Evolutionary conservation across 2,888 invertebrate genomes (phyloP), one percentile per base, ranked within the genome.

Genomic region (Lochmaea crataegi): DNA sequence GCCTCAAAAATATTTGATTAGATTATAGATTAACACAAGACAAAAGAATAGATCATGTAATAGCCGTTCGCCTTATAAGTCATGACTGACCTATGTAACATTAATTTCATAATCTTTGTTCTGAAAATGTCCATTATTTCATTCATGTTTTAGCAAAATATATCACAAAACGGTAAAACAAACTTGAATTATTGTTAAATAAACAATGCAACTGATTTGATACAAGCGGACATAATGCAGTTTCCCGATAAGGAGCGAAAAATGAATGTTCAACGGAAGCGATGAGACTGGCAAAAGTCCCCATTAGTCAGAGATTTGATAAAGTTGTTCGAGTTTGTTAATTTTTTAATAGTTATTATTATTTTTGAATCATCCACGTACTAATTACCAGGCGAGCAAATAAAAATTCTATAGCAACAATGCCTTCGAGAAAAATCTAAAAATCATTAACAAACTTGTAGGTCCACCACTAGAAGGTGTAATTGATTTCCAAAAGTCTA

Each of bases 31-130:
- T 16, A 7, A 53, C 7, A 18, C 53, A 7, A 53, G 2, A 18
- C 53, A 53, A 18, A 53, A 38, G 38, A 60, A 32, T 9, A 14
- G n/a, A n/a, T 32, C n/a, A 14, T 10, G 10, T 38, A 60, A 60
- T 38, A 32, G 60, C 38, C 32, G 11, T 38, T 60, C 16, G 9
- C 60, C 60, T 60, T 38, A n/a, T 38, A 60, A 60, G 38, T 38
- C 7, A 32, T 60, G n/a, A 60, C 60, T 60, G 60, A 60, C 38
- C 38, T 60, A 60, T 38, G 38, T 60, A 60, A 60, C 60, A 38
- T 10, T n/a, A 32, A 16, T 60, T 60, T 38, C 32, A 14, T n/a
- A n/a, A 22, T 57, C 26, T 57, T 26, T 26, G 26, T 22, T 57
- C 26, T 57, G 57, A 22, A n/a, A 60, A 60, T 60, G 53, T 53